phyloP scores from a whole-genome alignment of 2,113 vertebrate species.

The Petrocephalus zakoni region DNA sequence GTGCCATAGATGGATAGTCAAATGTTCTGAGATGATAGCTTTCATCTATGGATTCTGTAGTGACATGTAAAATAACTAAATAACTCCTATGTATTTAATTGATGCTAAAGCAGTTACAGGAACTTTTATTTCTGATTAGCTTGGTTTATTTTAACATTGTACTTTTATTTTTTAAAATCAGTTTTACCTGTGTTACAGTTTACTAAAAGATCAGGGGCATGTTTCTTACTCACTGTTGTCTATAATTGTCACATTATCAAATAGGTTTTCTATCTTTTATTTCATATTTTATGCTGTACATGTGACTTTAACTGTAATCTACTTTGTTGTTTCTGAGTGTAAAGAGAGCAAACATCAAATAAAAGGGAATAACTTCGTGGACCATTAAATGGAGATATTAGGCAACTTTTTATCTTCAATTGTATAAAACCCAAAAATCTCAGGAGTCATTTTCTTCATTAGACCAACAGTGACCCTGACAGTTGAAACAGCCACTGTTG shows the following conservation, averaged over 20 bases:
- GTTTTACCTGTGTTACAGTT: conserved; percentile 26
- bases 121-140: conserved; percentile 17
- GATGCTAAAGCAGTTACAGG: not conserved
- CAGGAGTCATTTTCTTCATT: too few relatives aligned
- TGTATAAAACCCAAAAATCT: too few relatives aligned
- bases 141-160: conserved; percentile 27
- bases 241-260: conserved; percentile 24
- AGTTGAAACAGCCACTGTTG: too few relatives aligned
- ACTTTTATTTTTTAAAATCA: conserved; percentile 32
- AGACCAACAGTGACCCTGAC: too few relatives aligned
- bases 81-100: conserved; percentile 1
- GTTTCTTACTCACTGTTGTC: not conserved
- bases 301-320: conserved; percentile 23
- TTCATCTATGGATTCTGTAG: conserved; percentile 8
- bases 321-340: conserved; percentile 23
- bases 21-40: not conserved
- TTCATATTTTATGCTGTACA: conserved; percentile 7
- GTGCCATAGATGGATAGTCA: conserved; percentile 21
- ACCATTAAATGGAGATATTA: not conserved
- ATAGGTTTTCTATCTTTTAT: conserved; percentile 29
- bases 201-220: conserved; percentile 43
- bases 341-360: conserved; percentile 10
- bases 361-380: conserved; percentile 14
- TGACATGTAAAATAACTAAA: conserved; percentile 24
- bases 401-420: not conserved